phyloP scores from a whole-genome alignment of 2,888 invertebrate genomes.

The Watsonalla binaria region DNA sequence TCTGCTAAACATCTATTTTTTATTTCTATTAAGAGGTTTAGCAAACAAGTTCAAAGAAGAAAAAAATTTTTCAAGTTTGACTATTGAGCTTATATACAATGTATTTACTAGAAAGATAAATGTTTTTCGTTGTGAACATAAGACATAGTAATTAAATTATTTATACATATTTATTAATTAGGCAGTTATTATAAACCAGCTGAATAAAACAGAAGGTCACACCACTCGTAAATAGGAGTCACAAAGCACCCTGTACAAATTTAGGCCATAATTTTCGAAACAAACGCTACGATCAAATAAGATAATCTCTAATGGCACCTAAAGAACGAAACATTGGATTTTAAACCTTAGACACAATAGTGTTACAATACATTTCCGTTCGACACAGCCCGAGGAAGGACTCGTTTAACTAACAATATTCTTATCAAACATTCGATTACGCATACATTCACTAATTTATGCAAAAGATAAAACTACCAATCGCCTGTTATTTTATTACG shows the following conservation, averaged over 20 bases:
- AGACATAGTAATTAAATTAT: constrained; percentile 15
- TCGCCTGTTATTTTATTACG: not conserved
- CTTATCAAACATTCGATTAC: constrained; percentile 19
- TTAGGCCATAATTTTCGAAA: constrained; percentile 35
- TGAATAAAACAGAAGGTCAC: not conserved
- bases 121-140: constrained; percentile 48
- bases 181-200: too few species aligned
- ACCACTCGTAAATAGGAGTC: constrained; percentile 16
- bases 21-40: too few species aligned
- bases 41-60: too few species aligned
- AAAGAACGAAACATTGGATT: constrained; percentile 22
- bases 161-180: not conserved
- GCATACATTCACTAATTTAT: constrained; percentile 14
- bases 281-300: constrained; percentile 20
- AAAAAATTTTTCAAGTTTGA: too few species aligned
- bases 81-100: too few species aligned
- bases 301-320: constrained; percentile 30
- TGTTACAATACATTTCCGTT: constrained; percentile 20
- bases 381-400: constrained; percentile 45
- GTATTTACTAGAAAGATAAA: not conserved
- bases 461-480: not conserved
- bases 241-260: constrained; percentile 35
- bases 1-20: too few species aligned
- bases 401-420: constrained; percentile 25
- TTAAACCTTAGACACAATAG: constrained; percentile 41